phyloP scores from a whole-genome alignment of 2,888 invertebrate species.

The Pyrochroa serraticornis region DNA sequence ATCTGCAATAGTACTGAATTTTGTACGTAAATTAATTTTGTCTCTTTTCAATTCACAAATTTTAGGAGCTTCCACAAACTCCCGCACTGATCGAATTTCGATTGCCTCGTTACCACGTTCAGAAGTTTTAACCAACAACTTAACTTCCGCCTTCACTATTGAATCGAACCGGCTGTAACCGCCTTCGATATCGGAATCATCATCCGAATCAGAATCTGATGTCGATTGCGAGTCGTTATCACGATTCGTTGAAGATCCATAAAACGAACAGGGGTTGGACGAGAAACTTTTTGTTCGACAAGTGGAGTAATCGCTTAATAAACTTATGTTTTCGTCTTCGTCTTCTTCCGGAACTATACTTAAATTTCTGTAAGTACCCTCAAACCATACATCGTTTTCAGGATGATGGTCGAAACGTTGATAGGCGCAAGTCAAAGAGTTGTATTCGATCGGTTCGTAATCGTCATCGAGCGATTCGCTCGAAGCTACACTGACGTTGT shows the following conservation, averaged over 20 bases:
- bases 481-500: constrained; percentile 41
- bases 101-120: constrained; percentile 60
- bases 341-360: constrained; percentile 58
- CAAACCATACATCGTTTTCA: constrained; percentile 54
- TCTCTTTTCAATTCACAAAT: constrained; percentile 5
- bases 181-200: constrained; percentile 21
- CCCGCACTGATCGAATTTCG: constrained; percentile 58
- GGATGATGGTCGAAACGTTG: constrained; percentile 36
- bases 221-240: not conserved
- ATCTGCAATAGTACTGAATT: constrained; percentile 42
- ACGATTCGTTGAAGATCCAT: constrained; percentile 7
- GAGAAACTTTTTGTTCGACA: constrained; percentile 9
- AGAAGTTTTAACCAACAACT: constrained; percentile 60
- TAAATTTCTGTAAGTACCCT: constrained; percentile 56
- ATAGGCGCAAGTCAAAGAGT: constrained; percentile 37
- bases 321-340: constrained; percentile 51
- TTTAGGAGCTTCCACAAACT: constrained; percentile 47
- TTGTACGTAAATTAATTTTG: constrained; percentile 28
- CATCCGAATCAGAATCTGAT: constrained; percentile 3
- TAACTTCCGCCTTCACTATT: constrained; percentile 59
- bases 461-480: constrained; percentile 47
- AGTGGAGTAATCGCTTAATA: constrained; percentile 44
- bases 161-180: constrained; percentile 41
- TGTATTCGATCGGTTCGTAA: constrained; percentile 51
- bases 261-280: constrained; percentile 20